Base-by-base conservation (phyloP, 2,888 invertebrate genomes). In the Capitulum mitella region DNA sequence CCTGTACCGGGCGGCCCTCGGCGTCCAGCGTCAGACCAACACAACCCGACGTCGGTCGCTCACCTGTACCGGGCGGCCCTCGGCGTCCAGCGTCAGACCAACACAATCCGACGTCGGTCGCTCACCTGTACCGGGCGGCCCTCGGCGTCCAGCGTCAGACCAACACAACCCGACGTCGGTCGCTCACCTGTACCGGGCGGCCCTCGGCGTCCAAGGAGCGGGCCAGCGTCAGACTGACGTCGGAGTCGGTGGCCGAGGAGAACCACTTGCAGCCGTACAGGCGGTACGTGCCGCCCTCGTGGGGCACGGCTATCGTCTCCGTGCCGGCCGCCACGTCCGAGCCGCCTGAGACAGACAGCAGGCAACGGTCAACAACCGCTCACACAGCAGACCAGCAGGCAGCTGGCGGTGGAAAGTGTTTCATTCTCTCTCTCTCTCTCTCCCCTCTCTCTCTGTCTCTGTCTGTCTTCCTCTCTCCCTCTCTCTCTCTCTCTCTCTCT, bases 251-350 rank as follows among this genome's bases (percentile, higher is more conserved):
- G 26, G 89, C 89, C 3, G 89, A 89, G 58, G 88, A 87, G 84
- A 89, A 89, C 89, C 89, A 89, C 83, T 89, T 89, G 84, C 88
- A 89, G 22, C 89, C 89, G 83, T 87, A 86, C 10, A 89, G 84
- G 34, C 82, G 84, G 82, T 85, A 87, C 46, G 76, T 78, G 37
- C 86, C 86, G 82, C 86, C 85, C 3, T 80, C 54, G 78, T 85
- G 84, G 5, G 84, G 84, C 16, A 87, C 83, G 5, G 88, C 88
- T 12, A 87, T 77, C 0, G 88, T 88, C 82, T 88, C 88, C 37
- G 88, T 88, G 14, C 87, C 88, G 80, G 84, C 84, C 8, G 86
- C 88, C n/a, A 89, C 89, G 85, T 89, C 89, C 58, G 88, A 88
- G 5, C 89, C 89, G 51, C 89, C 83, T 83, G 43, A 8, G 74